Evolutionary conservation across 2,113 vertebrate genomes (phyloP).

Genomic region (Donacobius atricapilla): DNA sequence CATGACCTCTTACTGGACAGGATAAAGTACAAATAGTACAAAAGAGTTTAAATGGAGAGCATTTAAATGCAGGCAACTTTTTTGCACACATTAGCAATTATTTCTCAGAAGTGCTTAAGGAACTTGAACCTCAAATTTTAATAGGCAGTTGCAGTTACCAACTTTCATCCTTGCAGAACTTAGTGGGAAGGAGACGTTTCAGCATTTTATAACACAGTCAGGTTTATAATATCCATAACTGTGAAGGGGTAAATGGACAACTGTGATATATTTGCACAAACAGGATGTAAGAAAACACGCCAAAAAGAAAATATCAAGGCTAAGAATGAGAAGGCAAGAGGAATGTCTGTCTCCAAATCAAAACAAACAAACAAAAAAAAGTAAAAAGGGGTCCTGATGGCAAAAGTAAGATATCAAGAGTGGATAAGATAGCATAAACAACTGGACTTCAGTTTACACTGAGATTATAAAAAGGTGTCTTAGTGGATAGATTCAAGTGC

Average conservation of each 20-base stretch:
- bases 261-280: neutral
- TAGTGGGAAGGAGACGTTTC: neutral
- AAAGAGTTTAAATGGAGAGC: neutral
- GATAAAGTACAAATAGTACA: neutral
- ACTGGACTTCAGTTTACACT: neutral
- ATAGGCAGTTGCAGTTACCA: neutral
- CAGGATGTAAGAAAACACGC: accelerated
- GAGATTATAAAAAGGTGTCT: neutral
- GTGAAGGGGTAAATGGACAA: neutral
- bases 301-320: neutral
- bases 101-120: neutral
- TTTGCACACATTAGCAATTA: neutral
- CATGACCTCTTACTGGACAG: neutral
- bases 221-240: neutral
- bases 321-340: neutral
- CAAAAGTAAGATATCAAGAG: neutral
- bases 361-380: neutral
- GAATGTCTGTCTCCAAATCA: neutral
- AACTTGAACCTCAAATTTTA: neutral
- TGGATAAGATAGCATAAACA: neutral
- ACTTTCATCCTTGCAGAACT: neutral
- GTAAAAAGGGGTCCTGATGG: neutral
- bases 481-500: neutral
- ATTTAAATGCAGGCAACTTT: neutral
- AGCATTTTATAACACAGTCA: neutral